These are phyloP conservation scores for Drosophila villosipedis DNA, from an alignment of 2,888 invertebrate species.

Conservation along the genomic window DNA sequence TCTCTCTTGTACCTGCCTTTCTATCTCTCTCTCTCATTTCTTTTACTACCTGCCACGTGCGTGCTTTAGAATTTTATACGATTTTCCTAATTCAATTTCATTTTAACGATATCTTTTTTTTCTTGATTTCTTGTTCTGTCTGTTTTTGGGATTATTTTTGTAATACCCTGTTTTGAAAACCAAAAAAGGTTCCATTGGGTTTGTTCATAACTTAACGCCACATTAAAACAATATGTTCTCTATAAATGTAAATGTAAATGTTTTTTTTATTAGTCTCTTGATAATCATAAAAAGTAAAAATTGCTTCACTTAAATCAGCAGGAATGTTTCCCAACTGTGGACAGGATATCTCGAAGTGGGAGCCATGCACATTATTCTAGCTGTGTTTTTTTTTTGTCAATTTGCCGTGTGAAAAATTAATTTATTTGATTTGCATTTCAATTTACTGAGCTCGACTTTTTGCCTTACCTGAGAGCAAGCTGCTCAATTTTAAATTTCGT, in stretches of 20 bases:
- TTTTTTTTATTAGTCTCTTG: not conserved
- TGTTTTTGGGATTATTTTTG: conserved; percentile 19
- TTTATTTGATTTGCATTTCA: conserved; percentile 71
- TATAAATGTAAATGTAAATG: not conserved
- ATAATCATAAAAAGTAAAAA: not conserved
- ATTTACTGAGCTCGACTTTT: conserved; percentile 31
- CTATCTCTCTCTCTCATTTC: not conserved
- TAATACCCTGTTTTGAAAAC: conserved; percentile 3
- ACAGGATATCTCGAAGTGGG: not conserved
- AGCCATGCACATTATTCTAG: not conserved
- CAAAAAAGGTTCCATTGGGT: not conserved
- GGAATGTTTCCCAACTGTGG: not conserved
- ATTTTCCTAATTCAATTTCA: conserved; percentile 70
- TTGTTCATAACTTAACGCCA: not conserved
- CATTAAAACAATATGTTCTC: not conserved
- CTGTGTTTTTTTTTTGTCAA: not conserved
- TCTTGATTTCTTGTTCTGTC: conserved; percentile 44
- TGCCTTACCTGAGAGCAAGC: not conserved
- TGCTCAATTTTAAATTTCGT: not conserved
- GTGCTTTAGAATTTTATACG: conserved; percentile 61
- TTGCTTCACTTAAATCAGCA: not conserved
- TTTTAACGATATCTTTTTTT: conserved; percentile 60
- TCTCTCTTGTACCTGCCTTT: too few relatives aligned
- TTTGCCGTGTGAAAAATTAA: conserved; percentile 55
- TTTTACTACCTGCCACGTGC: conserved; percentile 55